A percentile compares a stretch with the other conserved stretches of the same genome.
Conservation (phyloP, 2,113 vertebrate genomes). For the Rallus limicola region DNA sequence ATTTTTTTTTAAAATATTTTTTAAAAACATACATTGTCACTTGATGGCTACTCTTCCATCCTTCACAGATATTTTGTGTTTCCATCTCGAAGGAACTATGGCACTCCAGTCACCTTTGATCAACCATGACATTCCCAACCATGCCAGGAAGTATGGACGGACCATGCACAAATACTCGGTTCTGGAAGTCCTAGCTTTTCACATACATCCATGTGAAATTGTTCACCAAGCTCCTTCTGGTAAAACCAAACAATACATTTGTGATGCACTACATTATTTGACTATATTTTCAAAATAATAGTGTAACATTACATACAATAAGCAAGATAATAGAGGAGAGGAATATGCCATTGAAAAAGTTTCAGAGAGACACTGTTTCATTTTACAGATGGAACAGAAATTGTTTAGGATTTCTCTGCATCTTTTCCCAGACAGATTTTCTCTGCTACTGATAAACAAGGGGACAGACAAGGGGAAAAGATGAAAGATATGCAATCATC, state of each 20-base stretch:
- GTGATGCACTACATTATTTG: background rate
- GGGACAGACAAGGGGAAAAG: background rate
- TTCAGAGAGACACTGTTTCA: background rate
- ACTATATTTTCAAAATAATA: background rate
- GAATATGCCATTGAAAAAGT: background rate
- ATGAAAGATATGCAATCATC: background rate
- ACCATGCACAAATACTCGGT: background rate
- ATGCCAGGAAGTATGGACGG: background rate
- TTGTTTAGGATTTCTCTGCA: background rate
- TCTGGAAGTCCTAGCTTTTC: background rate
- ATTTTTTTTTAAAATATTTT: background rate
- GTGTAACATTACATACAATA: background rate
- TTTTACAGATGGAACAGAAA: constrained; percentile 2
- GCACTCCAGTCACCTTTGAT: constrained; percentile 9
- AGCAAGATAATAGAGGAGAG: background rate
- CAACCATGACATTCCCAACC: background rate
- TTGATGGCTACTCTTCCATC: background rate
- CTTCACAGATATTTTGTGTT: background rate
- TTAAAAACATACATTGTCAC: background rate
- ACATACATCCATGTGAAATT: background rate
- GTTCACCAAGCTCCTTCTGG: background rate
- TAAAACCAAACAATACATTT: background rate
- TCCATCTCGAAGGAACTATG: background rate
- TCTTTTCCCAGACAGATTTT: constrained; percentile 10
- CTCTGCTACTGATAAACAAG: background rate